These are phyloP conservation scores for Mugil cephalus DNA, from an alignment of 2,113 vertebrate genomes.

Conservation along the genomic window DNA sequence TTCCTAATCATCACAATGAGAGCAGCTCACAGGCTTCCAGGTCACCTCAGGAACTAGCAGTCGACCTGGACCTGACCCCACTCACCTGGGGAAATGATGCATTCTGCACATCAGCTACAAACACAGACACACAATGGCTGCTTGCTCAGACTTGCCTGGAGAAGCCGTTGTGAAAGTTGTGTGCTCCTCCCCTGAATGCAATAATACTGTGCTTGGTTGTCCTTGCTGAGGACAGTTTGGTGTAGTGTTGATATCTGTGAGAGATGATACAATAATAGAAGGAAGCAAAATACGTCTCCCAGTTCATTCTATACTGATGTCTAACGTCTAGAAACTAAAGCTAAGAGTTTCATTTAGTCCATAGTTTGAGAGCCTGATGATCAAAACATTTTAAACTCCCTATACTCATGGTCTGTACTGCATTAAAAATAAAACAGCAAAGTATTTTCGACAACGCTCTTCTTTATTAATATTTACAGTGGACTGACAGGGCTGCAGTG, in stretches of 20 bases:
- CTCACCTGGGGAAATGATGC: neutral
- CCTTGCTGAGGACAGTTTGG: neutral
- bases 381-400: too few species aligned
- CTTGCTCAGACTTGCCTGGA: neutral
- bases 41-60: neutral
- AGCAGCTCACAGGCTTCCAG: neutral
- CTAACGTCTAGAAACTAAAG: too few species aligned
- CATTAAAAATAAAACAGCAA: neutral
- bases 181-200: neutral
- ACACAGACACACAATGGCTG: neutral
- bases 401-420: neutral
- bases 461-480: constrained; percentile 64
- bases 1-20: constrained; percentile 13
- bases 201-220: neutral
- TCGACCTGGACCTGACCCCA: constrained; percentile 26
- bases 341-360: too few species aligned
- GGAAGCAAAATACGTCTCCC: too few species aligned
- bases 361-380: too few species aligned
- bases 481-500: constrained; percentile 15
- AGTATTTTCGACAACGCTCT: neutral
- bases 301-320: too few species aligned
- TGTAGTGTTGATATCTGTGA: too few species aligned
- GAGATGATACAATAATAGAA: too few species aligned
- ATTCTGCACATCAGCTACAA: neutral
- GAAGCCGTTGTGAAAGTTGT: neutral